These are phyloP conservation scores for Todus mexicanus DNA, from an alignment of 2,797 vertebrate genomes.

Conservation along the genomic window DNA sequence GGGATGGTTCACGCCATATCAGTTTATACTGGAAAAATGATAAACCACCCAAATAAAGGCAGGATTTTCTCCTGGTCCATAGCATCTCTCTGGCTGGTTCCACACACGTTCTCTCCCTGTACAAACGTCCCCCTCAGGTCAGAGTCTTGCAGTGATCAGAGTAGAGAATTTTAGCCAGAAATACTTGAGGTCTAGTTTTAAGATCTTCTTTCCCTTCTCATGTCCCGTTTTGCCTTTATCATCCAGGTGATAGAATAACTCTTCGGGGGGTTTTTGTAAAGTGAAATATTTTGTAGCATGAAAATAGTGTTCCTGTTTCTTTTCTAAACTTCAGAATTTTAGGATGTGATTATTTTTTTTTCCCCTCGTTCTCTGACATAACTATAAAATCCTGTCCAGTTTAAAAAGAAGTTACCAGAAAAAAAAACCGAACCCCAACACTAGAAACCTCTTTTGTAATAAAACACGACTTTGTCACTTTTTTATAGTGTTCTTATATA, in stretches of 20 bases:
- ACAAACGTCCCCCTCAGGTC: not conserved
- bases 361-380: not conserved
- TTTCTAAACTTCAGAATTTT: slow-evolving; percentile 38
- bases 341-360: slow-evolving; percentile 37
- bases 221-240: not conserved
- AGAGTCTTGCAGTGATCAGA: slow-evolving; percentile 42
- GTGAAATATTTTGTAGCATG: slow-evolving; percentile 38
- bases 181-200: slow-evolving; percentile 28
- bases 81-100: slow-evolving; percentile 20
- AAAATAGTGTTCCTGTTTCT: not conserved
- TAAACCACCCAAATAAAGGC: slow-evolving; percentile 48
- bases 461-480: not conserved
- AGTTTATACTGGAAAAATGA: slow-evolving; percentile 40
- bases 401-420: not conserved
- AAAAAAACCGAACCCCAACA: not conserved
- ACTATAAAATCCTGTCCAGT: slow-evolving; percentile 18
- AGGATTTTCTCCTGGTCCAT: slow-evolving; percentile 43
- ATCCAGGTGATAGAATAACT: not conserved
- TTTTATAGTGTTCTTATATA: slow-evolving; percentile 52
- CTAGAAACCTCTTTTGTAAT: slow-evolving; percentile 40
- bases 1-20: not conserved
- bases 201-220: not conserved
- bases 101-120: not conserved
- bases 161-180: slow-evolving; percentile 42
- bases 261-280: slow-evolving; percentile 14